Evolutionary conservation across 2,113 vertebrate species (phyloP).

Genomic region (Callopanchax toddi): DNA sequence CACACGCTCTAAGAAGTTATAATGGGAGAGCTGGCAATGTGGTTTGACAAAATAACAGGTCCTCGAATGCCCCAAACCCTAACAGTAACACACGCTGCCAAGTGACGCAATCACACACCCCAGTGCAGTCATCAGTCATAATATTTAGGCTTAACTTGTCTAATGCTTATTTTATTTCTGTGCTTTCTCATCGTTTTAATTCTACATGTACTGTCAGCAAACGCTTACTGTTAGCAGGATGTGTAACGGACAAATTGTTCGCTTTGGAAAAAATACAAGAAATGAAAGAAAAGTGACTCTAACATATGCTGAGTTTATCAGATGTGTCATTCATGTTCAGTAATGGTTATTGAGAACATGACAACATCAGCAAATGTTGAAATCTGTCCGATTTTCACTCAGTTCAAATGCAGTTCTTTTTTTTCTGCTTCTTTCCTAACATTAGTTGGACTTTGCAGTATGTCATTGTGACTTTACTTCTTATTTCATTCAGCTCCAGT

Average conservation of each 20-base stretch:
- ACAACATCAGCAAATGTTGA: neutral
- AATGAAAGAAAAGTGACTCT: slow-evolving; percentile 22
- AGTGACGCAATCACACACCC: slow-evolving; percentile 49
- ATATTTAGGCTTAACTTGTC: slow-evolving; percentile 60
- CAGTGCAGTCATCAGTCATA: slow-evolving; percentile 68
- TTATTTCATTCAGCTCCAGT: no score
- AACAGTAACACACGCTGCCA: slow-evolving; percentile 52
- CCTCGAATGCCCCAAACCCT: slow-evolving; percentile 45
- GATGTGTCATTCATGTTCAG: neutral
- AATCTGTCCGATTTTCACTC: no score
- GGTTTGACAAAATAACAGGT: slow-evolving; percentile 61
- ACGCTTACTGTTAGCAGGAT: slow-evolving; percentile 36
- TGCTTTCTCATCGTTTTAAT: slow-evolving; percentile 32
- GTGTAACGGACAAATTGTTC: slow-evolving; percentile 54
- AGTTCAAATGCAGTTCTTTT: no score
- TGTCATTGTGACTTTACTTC: no score
- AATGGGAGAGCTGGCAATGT: slow-evolving; percentile 27
- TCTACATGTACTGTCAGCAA: slow-evolving; percentile 48
- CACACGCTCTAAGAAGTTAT: slow-evolving; percentile 25
- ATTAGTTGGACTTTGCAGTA: no score
- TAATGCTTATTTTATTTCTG: slow-evolving; percentile 52
- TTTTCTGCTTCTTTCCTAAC: neutral
- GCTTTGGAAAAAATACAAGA: neutral
- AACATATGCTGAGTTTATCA: slow-evolving; percentile 40
- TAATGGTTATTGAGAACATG: neutral